Conservation (phyloP, 2,113 vertebrate species). For the Proteles cristata region DNA sequence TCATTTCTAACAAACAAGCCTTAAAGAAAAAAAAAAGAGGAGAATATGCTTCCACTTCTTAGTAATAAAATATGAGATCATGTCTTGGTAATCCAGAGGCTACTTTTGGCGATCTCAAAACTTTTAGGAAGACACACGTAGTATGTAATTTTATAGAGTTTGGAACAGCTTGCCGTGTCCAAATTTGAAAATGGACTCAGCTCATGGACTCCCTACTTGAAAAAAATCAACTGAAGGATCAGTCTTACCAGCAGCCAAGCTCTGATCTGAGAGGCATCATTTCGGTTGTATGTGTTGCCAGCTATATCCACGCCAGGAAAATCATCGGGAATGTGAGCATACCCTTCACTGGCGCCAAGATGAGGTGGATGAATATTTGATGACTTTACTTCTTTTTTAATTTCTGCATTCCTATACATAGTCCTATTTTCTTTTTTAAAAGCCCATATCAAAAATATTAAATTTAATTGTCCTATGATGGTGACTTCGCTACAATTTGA, state of each 20-base stretch:
- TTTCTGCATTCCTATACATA: not conserved
- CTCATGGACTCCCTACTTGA: not conserved
- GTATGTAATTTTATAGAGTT: not conserved
- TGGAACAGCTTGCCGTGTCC: fast-evolving
- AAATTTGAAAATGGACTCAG: not conserved
- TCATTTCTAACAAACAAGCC: not conserved
- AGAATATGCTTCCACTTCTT: not conserved
- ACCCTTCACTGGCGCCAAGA: not conserved
- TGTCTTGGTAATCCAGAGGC: not conserved
- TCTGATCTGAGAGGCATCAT: not conserved
- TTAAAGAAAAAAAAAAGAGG: not conserved
- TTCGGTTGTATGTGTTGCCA: not conserved
- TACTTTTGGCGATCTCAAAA: not conserved
- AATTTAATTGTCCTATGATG: not conserved
- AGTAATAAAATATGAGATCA: not conserved
- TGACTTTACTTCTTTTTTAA: not conserved
- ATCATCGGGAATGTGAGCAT: not conserved
- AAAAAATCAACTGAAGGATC: not conserved
- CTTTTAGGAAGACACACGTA: fast-evolving
- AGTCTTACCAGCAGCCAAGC: not conserved
- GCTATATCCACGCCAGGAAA: fast-evolving
- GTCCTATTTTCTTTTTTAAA: not conserved
- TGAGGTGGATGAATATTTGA: not conserved
- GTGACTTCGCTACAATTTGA: not conserved
- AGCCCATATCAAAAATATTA: not conserved